A percentile compares a stretch with the other conserved stretches of the same genome.
Conservation (phyloP, 2,113 vertebrate genomes). For the Polyodon spathula region DNA sequence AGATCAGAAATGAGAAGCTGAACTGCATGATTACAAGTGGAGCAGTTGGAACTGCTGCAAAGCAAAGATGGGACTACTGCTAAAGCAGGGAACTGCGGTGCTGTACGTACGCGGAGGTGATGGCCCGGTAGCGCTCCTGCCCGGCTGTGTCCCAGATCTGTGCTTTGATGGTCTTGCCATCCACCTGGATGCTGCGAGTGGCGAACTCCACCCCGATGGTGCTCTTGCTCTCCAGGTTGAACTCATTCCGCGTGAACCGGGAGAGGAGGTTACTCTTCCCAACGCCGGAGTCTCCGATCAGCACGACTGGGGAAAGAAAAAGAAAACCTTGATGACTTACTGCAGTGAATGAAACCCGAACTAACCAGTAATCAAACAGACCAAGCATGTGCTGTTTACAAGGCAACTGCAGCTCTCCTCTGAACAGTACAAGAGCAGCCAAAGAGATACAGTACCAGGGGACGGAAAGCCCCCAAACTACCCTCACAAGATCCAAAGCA, state of each 20-base stretch:
- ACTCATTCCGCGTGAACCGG: constrained; percentile 85
- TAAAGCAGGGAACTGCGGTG: background rate
- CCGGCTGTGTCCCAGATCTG: constrained; percentile 89
- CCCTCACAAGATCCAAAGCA: too few species aligned
- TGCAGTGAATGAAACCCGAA: too few species aligned
- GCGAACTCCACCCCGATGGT: constrained; percentile 88
- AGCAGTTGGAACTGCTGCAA: background rate
- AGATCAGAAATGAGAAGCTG: too few species aligned
- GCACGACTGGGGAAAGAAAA: constrained; percentile 64
- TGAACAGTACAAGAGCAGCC: too few species aligned
- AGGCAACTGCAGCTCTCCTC: too few species aligned
- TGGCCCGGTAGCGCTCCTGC: constrained; percentile 80
- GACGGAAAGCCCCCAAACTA: too few species aligned
- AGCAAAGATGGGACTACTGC: background rate
- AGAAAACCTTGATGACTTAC: background rate
- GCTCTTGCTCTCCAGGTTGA: constrained; percentile 87
- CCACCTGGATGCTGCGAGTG: constrained; percentile 85
- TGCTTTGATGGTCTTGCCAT: constrained; percentile 84
- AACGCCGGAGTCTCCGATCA: constrained; percentile 84
- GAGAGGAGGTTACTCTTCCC: constrained; percentile 86
- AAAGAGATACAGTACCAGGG: too few species aligned
- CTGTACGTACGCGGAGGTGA: constrained; percentile 78
- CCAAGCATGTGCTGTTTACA: too few species aligned
- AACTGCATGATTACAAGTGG: too few species aligned
- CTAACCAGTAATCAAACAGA: too few species aligned